phyloP scores from a whole-genome alignment of 2,888 invertebrate species.

The Andrena camellia region DNA sequence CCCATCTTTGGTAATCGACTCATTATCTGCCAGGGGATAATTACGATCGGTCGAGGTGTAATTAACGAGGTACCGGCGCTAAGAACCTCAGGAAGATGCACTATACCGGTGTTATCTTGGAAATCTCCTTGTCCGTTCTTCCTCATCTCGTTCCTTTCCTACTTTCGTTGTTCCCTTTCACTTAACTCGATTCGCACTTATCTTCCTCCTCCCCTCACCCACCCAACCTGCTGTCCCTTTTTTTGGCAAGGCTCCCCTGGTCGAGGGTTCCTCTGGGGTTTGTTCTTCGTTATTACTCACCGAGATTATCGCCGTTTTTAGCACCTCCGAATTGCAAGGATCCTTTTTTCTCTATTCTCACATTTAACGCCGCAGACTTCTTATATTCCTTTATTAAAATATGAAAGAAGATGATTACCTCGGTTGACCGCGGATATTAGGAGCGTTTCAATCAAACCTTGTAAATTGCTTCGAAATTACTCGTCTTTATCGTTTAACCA shows the following conservation, averaged over 20 bases:
- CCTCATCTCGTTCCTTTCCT: constrained; percentile 45
- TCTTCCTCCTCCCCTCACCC: constrained; percentile 5
- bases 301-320: constrained; percentile 71
- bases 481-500: neutral
- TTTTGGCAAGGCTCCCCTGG: constrained; percentile 45
- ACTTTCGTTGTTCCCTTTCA: constrained; percentile 58
- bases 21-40: constrained; percentile 76
- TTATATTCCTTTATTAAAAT: constrained; percentile 28
- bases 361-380: constrained; percentile 16
- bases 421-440: constrained; percentile 9
- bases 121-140: constrained; percentile 65
- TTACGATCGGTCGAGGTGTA: constrained; percentile 76
- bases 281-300: constrained; percentile 69
- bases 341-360: constrained; percentile 6
- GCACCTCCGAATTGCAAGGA: constrained; percentile 60
- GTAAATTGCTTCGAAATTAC: constrained; percentile 6
- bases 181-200: constrained; percentile 57
- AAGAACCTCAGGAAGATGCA: constrained; percentile 58
- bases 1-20: constrained; percentile 75
- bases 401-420: neutral
- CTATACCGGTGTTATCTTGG: constrained; percentile 62
- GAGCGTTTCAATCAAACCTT: neutral
- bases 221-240: constrained; percentile 32
- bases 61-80: constrained; percentile 75
- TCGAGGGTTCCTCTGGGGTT: constrained; percentile 51